phyloP scores from a whole-genome alignment of 1,140 invertebrate genomes.

The Eriosoma lanigerum region DNA sequence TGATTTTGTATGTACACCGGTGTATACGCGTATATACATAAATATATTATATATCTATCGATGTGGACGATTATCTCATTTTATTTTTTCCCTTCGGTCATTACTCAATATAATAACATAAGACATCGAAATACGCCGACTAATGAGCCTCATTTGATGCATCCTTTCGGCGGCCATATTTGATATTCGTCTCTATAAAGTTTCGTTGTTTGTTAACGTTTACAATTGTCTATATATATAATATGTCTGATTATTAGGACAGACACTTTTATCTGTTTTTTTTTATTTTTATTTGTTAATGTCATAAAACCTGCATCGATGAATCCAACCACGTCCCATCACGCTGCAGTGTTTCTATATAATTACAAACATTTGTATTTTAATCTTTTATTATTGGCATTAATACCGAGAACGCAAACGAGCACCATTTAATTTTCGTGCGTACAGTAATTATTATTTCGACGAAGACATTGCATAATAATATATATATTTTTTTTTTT shows the following conservation, averaged over 20 bases:
- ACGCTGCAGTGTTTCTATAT: background rate
- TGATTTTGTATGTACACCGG: too few species aligned
- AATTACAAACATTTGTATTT: constrained; percentile 18
- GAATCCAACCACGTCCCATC: background rate
- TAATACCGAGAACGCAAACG: background rate
- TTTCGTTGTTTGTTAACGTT: constrained; percentile 41
- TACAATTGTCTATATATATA: constrained; percentile 16
- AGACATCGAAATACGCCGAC: constrained; percentile 8
- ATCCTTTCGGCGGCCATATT: constrained; percentile 37
- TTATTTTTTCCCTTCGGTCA: constrained; percentile 24
- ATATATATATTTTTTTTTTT: background rate
- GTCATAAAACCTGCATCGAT: constrained; percentile 23
- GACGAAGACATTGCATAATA: background rate
- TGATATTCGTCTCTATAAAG: constrained; percentile 33
- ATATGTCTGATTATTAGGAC: background rate
- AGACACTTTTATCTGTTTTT: constrained; percentile 24
- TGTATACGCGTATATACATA: background rate
- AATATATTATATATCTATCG: background rate
- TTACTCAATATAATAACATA: constrained; percentile 41
- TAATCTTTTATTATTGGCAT: constrained; percentile 22
- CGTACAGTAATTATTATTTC: background rate
- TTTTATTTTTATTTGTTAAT: constrained; percentile 3
- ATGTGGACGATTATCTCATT: constrained; percentile 19
- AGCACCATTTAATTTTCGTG: background rate
- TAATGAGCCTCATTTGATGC: constrained; percentile 35